Evolutionary conservation across 2,888 invertebrate species (phyloP).

Genomic region (Clivina fossor): DNA sequence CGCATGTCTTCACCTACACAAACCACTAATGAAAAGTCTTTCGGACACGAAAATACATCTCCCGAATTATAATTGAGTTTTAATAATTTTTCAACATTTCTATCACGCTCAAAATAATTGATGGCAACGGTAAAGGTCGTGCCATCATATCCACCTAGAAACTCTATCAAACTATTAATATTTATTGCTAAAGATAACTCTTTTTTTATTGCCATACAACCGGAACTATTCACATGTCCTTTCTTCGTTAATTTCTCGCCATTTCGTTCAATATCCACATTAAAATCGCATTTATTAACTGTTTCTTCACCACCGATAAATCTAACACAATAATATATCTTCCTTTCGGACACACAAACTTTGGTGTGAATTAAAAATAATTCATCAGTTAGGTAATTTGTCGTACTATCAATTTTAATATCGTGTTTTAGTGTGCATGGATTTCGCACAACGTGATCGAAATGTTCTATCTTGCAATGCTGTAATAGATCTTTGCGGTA

Average conservation of each 20-base stretch:
- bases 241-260: slow-evolving; percentile 3
- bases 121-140: background rate
- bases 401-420: background rate
- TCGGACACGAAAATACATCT: too few relatives aligned
- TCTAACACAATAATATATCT: slow-evolving; percentile 5
- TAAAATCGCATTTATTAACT: too few relatives aligned
- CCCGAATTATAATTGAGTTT: too few relatives aligned
- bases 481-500: background rate
- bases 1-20: too few relatives aligned
- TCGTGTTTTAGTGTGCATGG: background rate
- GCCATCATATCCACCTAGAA: background rate
- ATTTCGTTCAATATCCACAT: too few relatives aligned
- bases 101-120: too few relatives aligned
- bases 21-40: too few relatives aligned
- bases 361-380: slow-evolving; percentile 2
- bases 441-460: background rate
- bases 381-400: background rate
- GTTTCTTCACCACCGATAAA: background rate
- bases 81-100: too few relatives aligned
- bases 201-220: background rate
- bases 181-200: background rate
- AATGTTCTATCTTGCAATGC: background rate
- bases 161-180: slow-evolving; percentile 1
- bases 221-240: background rate
- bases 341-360: background rate